Conservation (phyloP, 1,140 invertebrate species). For the Formica exsecta region DNA sequence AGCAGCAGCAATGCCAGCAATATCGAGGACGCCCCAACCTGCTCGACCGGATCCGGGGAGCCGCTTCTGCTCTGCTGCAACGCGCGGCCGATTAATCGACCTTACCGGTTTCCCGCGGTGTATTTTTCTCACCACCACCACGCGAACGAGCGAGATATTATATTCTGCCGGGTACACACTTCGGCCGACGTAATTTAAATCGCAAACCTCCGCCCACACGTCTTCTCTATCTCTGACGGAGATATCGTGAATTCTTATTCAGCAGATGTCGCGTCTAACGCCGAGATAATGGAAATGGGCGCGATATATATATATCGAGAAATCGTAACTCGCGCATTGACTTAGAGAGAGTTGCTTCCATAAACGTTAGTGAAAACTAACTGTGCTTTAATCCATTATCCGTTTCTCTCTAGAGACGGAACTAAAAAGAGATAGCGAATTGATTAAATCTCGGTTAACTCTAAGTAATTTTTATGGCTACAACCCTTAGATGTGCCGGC, state of each 20-base stretch:
- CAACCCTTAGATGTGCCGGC: constrained; percentile 5
- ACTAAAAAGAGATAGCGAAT: constrained; percentile 31
- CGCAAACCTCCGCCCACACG: constrained; percentile 38
- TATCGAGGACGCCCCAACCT: constrained; percentile 73
- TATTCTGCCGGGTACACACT: constrained; percentile 57
- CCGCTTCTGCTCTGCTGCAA: constrained; percentile 53
- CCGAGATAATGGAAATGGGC: constrained; percentile 47
- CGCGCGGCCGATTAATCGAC: constrained; percentile 75
- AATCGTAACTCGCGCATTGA: constrained; percentile 33
- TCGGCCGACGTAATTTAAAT: constrained; percentile 55
- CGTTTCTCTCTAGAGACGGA: constrained; percentile 38
- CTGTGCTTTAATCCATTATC: constrained; percentile 50
- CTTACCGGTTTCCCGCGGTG: constrained; percentile 78
- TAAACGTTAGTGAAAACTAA: constrained; percentile 57
- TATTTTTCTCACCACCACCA: constrained; percentile 42
- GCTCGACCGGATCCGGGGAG: constrained; percentile 76
- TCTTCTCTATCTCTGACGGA: constrained; percentile 31
- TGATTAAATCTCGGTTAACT: constrained; percentile 53
- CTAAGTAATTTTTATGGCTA: constrained; percentile 56
- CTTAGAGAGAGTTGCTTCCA: constrained; percentile 27
- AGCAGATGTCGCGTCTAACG: constrained; percentile 56
- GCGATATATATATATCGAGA: constrained; percentile 16
- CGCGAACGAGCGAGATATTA: constrained; percentile 60
- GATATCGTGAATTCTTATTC: constrained; percentile 61
- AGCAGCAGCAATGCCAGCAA: constrained; percentile 68